Evolutionary conservation across 2,888 invertebrate genomes (phyloP).

Genomic region (Melieria crassipennis): DNA sequence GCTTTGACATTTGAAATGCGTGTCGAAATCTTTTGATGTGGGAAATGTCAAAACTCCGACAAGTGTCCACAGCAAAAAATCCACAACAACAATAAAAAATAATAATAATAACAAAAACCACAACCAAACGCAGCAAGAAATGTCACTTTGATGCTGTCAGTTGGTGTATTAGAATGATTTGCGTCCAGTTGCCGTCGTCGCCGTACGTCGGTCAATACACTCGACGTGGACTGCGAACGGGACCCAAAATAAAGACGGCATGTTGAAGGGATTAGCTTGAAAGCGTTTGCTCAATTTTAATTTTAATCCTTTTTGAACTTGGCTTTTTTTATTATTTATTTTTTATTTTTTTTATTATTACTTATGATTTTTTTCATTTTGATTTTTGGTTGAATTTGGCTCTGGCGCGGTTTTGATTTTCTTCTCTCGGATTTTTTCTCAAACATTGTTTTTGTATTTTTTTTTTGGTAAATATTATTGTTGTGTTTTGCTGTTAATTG

Average conservation of each 20-base stretch:
- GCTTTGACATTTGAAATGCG: conserved; percentile 44
- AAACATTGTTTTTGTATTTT: too few relatives aligned
- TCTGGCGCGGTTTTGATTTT: conserved; percentile 42
- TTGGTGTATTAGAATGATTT: too few relatives aligned
- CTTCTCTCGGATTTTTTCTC: conserved; percentile 50
- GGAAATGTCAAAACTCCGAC: conserved; percentile 57
- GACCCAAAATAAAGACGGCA: conserved; percentile 38
- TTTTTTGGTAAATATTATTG: not conserved
- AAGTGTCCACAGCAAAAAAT: conserved; percentile 48
- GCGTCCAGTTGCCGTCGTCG: not conserved
- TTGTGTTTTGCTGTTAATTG: conserved; percentile 53
- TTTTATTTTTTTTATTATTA: conserved; percentile 27
- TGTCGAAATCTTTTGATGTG: conserved; percentile 60
- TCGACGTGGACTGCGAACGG: conserved; percentile 45
- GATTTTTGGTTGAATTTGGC: conserved; percentile 24
- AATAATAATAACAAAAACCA: conserved; percentile 33
- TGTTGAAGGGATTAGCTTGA: conserved; percentile 57
- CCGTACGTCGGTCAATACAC: not conserved
- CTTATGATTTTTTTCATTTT: conserved; percentile 18
- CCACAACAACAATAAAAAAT: conserved; percentile 27
- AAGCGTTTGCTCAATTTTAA: conserved; percentile 53
- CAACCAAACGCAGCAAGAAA: conserved; percentile 8
- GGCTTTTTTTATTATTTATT: conserved; percentile 20
- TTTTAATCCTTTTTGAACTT: conserved; percentile 51
- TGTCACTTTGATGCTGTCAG: conserved; percentile 9